phyloP scores from a whole-genome alignment of 1,140 invertebrate genomes.

The Pseudomyrmex dendroicus region DNA sequence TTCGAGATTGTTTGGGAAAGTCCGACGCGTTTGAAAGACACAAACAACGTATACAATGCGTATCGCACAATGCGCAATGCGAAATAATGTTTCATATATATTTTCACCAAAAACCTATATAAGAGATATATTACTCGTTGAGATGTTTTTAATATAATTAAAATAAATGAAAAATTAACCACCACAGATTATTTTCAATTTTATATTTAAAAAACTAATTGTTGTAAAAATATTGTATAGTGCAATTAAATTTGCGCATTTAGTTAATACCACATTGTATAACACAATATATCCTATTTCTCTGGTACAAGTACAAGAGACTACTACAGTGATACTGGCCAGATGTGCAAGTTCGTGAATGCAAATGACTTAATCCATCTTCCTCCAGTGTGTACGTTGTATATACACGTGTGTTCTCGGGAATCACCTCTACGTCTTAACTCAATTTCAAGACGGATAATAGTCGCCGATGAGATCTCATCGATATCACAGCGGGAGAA shows the following conservation, averaged over 20 bases:
- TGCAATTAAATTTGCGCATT: neutral
- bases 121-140: no score
- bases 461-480: constrained; percentile 29
- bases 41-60: neutral
- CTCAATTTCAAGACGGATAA: constrained; percentile 48
- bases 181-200: no score
- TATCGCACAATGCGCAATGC: no score
- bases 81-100: no score
- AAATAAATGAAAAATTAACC: no score
- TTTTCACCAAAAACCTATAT: no score
- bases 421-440: constrained; percentile 26
- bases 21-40: neutral
- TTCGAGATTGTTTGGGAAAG: constrained; percentile 4
- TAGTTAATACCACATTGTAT: neutral
- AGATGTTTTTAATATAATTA: no score
- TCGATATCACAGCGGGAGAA: constrained; percentile 36
- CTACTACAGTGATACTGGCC: constrained; percentile 16
- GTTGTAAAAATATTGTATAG: neutral
- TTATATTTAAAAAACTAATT: no score
- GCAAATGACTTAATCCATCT: constrained; percentile 58
- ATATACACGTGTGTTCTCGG: neutral
- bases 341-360: constrained; percentile 49
- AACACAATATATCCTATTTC: constrained; percentile 23
- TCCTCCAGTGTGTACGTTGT: neutral
- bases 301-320: constrained; percentile 38